Conservation (phyloP, 1,140 invertebrate genomes). For the Heliconius hermathena region DNA sequence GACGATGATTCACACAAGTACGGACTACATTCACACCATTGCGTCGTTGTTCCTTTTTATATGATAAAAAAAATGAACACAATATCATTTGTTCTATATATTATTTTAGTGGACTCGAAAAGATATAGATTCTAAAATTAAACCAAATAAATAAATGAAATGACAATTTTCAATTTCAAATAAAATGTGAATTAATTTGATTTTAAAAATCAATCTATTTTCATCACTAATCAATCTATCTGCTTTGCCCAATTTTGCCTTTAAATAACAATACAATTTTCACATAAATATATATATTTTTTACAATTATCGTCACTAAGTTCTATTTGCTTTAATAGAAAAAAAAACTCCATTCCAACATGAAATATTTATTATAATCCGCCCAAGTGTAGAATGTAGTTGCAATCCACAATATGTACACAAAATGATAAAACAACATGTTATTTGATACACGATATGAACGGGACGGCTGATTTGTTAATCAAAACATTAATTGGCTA, state of each 20-base stretch:
- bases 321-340: background rate
- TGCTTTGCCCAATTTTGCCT: background rate
- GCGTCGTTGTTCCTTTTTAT: conserved; percentile 5
- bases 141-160: background rate
- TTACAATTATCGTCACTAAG: background rate
- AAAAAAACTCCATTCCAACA: background rate
- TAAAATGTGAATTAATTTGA: background rate
- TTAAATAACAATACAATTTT: background rate
- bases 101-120: too few relatives aligned
- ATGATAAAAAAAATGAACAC: background rate
- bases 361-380: background rate
- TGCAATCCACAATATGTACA: conserved; percentile 11
- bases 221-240: too few relatives aligned
- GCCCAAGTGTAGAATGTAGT: conserved; percentile 27
- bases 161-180: background rate
- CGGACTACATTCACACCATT: conserved; percentile 29
- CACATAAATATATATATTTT: background rate
- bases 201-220: background rate
- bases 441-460: conserved; percentile 36
- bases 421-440: background rate
- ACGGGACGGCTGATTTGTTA: conserved; percentile 37
- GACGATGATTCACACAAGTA: conserved; percentile 9
- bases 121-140: background rate
- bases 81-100: background rate
- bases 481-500: conserved; percentile 31